Percentiles rank a stretch among this genome's conserved stretches.
phyloP scores from a whole-genome alignment of 2,113 vertebrate species.

The Menura novaehollandiae region DNA sequence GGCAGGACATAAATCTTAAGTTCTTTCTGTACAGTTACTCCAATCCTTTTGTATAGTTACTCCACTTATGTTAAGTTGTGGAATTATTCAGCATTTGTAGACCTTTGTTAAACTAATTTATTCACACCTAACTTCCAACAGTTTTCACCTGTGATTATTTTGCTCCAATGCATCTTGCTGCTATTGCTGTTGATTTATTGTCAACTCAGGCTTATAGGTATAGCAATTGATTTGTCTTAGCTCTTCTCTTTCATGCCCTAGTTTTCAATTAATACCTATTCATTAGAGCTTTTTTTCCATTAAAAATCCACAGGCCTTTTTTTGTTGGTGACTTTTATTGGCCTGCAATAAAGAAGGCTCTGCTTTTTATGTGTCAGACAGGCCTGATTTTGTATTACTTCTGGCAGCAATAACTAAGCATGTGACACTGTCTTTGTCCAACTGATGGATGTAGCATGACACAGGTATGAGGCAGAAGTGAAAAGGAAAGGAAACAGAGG shows the following conservation, averaged over 20 bases:
- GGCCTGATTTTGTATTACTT: not conserved
- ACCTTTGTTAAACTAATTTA: not conserved
- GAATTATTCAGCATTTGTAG: not conserved
- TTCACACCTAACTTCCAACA: not conserved
- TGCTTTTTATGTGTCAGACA: not conserved
- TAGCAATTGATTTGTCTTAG: not conserved
- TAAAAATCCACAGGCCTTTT: not conserved
- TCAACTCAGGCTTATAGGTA: not conserved
- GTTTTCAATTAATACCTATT: constrained; percentile 32
- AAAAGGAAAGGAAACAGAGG: not conserved
- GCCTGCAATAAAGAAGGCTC: not conserved
- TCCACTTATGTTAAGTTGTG: not conserved
- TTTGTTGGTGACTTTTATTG: not conserved
- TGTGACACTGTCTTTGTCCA: not conserved
- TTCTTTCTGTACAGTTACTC: not conserved
- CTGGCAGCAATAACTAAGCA: not conserved
- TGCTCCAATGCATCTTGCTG: not conserved
- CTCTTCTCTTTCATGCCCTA: not conserved
- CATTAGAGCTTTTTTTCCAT: not conserved
- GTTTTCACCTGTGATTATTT: not conserved
- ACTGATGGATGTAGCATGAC: not conserved
- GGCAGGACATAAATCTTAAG: not conserved
- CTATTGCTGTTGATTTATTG: not conserved
- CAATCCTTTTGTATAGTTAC: not conserved
- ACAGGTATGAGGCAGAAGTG: not conserved